Evolutionary conservation across 2,888 invertebrate species (phyloP), one percentile per base, ranked within the genome.

Genomic region (Deroplatys truncata): DNA sequence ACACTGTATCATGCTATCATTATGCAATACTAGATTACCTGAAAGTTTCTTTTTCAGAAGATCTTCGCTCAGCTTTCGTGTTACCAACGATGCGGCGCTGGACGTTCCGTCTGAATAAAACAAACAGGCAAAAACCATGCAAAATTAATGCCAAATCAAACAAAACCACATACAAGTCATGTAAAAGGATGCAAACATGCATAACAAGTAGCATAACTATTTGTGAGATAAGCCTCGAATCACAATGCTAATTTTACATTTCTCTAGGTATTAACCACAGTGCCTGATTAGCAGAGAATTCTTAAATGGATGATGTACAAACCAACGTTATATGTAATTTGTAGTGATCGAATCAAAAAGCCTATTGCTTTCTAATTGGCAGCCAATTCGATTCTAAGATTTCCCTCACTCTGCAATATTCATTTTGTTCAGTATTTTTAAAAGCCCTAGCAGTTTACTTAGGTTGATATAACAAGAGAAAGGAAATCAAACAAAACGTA

Each of bases 41-140:
- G 91, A 91, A 84, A 92, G 91, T 88, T 91, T 92, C 83, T 91
- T 92, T 89, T 91, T 92, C 88, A 91, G 90, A n/a, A 91, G 88
- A 87, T 92, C 92, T 85, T 92, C 92, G 90, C 91, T 92, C 86
- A 91, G 88, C 90, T 92, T 92, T 87, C 91, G 85, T 84, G 87
- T 85, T 43, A 85, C 72, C 43, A 89, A 88, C 28, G 87, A 35
- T 35, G 89, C 49, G 10, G 82, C 72, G 72, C 85, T 90, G 49
- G 88, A 85, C 29, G 88, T 85, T 84, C 90, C 94, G 93, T 95
- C 95, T 95, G 85, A 28, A 85, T 29, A 87, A 87, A 29, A 31
- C 87, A 87, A 89, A 85, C 89, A 89, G 9, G 56, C 85, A 35
- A 85, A 85, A 85, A 56, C 43, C 85, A 85, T 85, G 85, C 85